Base-by-base conservation (phyloP, 2,113 vertebrate species). In the Eurypyga helias region DNA sequence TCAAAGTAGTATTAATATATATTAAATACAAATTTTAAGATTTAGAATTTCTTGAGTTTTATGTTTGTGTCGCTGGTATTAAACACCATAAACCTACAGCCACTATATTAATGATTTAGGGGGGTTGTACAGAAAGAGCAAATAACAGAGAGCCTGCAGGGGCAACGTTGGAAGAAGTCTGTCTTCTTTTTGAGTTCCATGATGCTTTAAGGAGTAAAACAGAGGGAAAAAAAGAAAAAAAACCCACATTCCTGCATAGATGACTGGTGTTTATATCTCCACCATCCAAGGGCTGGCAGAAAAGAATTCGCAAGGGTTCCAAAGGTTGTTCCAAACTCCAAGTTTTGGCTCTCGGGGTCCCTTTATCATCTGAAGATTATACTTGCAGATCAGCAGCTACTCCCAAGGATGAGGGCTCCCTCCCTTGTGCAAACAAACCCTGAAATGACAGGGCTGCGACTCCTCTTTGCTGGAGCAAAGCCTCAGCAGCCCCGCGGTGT, bases 401-500 rank as follows among this genome's bases (percentile, higher is more conserved):
- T 83, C 49, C 62, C 7, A 17, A 73, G 61, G 55, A 25, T 1
- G 8, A 62, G 21, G 24, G 28, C 8, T 91, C 60, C 65, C 41
- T 79, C 64, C 69, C 49, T 79, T 41, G 41, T n/a, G 69, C 60
- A 87, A 89, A 62, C 64, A 24, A 60, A 10, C 29, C 62, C 80
- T 7, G 5, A 38, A 72, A 83, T 45, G 54, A 31, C 45, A 60
- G 62, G 38, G n/a, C 26, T 67, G 10, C 2, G 3, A 13, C 51
- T 75, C 28, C 16, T 52, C 55, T 46, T 13, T 6, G 55, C 73
- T 13, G 28, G 9, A 41, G 81, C 15, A 51, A 58, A 67, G 45
- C 51, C 3, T 0, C 31, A 13, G 70, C 38, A 75, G 38, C 34
- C n/a, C n/a, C 0, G 0, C 28, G 58, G 67, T 16, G 52, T 38